Evolutionary conservation across 2,113 vertebrate species (phyloP).

Genomic region (Melanerpes formicivorus): DNA sequence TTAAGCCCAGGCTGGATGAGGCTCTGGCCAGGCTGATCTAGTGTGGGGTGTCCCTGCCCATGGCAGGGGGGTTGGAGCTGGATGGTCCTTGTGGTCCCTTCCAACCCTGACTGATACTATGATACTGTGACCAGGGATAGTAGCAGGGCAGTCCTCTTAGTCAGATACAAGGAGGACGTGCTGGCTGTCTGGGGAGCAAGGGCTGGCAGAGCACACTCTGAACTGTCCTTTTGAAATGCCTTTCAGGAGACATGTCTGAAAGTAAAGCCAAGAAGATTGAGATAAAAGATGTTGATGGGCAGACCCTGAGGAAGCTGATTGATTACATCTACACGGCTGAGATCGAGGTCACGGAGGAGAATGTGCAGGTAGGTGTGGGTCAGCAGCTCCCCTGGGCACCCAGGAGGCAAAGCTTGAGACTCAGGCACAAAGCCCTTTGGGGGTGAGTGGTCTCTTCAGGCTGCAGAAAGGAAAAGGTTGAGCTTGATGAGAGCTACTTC

Average conservation of each 20-base stretch:
- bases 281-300: slow-evolving; percentile 92
- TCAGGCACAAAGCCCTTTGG: neutral
- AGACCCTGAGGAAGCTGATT: slow-evolving; percentile 89
- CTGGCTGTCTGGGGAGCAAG: neutral
- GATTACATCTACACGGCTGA: slow-evolving; percentile 97
- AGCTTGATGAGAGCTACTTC: neutral
- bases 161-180: neutral
- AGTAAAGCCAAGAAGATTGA: slow-evolving; percentile 94
- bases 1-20: too few species aligned
- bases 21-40: too few species aligned
- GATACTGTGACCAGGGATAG: neutral
- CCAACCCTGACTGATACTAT: too few species aligned
- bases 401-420: neutral
- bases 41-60: too few species aligned
- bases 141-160: neutral
- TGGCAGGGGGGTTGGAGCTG: too few species aligned
- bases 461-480: neutral
- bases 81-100: too few species aligned
- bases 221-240: slow-evolving; percentile 31
- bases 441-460: slow-evolving; percentile 8
- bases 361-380: slow-evolving; percentile 86
- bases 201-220: neutral
- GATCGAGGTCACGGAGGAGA: slow-evolving; percentile 94
- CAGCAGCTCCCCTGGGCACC: neutral
- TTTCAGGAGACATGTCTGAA: slow-evolving; percentile 94